These are phyloP conservation scores for Xenopus borealis DNA, from an alignment of 2,113 vertebrate genomes.

Conservation along the genomic window DNA sequence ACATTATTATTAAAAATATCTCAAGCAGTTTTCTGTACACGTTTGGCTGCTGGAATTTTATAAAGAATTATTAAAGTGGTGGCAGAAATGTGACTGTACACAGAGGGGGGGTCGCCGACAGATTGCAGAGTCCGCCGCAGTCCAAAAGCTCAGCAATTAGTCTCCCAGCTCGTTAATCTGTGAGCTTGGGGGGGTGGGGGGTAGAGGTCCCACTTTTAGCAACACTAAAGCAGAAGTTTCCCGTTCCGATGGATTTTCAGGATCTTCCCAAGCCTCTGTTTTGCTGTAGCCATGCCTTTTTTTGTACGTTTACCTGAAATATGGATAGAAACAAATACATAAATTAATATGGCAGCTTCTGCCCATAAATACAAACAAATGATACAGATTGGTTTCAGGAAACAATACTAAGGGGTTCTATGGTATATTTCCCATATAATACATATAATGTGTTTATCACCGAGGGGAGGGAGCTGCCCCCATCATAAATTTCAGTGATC, in stretches of 20 bases:
- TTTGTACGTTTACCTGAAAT: conserved; percentile 90
- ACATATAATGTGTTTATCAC: no score
- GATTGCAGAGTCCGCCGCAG: conserved; percentile 59
- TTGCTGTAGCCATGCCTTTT: conserved; percentile 99
- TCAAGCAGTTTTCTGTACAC: conserved; percentile 84
- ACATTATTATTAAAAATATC: conserved; percentile 86
- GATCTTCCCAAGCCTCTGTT: conserved; percentile 99
- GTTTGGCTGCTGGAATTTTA: conserved; percentile 87
- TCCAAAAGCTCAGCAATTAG: conserved; percentile 58
- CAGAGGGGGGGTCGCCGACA: conserved; percentile 59
- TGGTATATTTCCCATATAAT: no score
- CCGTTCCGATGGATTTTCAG: conserved; percentile 98
- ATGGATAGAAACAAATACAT: background rate
- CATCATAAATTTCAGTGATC: no score
- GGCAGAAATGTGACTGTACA: conserved; percentile 66
- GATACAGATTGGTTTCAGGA: no score
- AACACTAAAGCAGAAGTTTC: conserved; percentile 91
- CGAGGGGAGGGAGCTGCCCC: no score
- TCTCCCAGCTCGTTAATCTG: conserved; percentile 61
- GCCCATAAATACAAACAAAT: no score
- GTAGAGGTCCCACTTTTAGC: conserved; percentile 60
- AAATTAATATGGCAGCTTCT: background rate
- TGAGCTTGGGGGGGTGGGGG: conserved; percentile 48
- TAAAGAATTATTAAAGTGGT: conserved; percentile 73
- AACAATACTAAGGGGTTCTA: no score